Base-by-base conservation (phyloP, 2,113 vertebrate genomes). In the Mobula hypostoma region DNA sequence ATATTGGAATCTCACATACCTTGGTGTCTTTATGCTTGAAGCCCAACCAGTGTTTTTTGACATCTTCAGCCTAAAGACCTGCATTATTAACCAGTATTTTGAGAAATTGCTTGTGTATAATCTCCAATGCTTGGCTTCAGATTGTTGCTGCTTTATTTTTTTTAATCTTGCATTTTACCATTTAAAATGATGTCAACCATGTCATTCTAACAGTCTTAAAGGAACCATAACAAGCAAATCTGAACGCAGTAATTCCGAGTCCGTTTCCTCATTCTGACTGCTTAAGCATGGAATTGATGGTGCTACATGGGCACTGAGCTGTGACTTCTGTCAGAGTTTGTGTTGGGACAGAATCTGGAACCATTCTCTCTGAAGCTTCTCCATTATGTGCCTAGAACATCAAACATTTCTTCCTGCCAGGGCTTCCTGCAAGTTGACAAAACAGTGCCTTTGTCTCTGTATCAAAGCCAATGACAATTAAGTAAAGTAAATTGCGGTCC, bases 381-480 rank as follows among this genome's bases (percentile, higher is more conserved):
- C 58, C 29, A 68, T 68, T 32, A 66, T 32, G 85, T 90, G 85
- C 85, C 85, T 90, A 68, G 61, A 90, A 90, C 15, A 66, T 90
- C 66, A 90, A 90, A 32, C 58, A 32, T 14, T 66, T 77, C 77
- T 79, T 32, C 85, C 61, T 66, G 61, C 61, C 29, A 90, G 61
- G 63, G 58, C n/a, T 90, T 90, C 85, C 15, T 90, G 15, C 7
- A 90, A 90, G 85, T 90, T n/a, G 61, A 90, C 61, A 66, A 61
- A 90, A 90, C 85, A 66, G 85, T 66, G 85, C 85, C 85, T 90
- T 90, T 66, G 85, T 90, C 85, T 90, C 85, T 17, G 61, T 90
- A 61, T 66, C 85, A 90, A 66, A 90, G 5, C 61, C 6, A 15
- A 66, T 36, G 36, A 36, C 36, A 36, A 36, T 36, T 36, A 36